Conservation (phyloP, 2,113 vertebrate genomes). For the Pristiophorus japonicus region DNA sequence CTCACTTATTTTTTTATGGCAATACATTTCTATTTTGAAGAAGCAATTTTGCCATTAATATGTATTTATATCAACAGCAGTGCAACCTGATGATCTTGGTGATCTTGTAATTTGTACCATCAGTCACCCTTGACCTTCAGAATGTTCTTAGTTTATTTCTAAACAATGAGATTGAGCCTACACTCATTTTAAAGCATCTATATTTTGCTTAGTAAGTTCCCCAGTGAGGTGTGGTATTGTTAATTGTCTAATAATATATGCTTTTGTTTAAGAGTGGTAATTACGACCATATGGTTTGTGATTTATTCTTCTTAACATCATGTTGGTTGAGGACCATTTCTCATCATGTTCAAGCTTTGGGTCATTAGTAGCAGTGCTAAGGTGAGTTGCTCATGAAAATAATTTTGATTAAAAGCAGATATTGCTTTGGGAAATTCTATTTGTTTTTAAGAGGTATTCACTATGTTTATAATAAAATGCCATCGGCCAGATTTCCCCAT, state of each 20-base stretch:
- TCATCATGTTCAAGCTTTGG: neutral
- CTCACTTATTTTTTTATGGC: neutral
- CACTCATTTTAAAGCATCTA: neutral
- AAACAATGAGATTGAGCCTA: neutral
- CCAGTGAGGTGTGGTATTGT: neutral
- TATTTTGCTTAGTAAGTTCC: neutral
- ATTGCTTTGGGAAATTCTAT: neutral
- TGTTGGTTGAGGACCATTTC: neutral
- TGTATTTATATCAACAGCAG: neutral
- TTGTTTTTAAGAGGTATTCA: neutral
- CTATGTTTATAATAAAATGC: neutral
- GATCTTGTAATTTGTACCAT: too few species aligned
- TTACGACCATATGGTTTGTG: neutral
- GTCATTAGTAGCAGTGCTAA: neutral
- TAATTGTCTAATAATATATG: conserved; percentile 7
- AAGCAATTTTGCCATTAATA: neutral
- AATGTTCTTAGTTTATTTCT: neutral
- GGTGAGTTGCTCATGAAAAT: neutral
- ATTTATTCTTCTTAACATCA: neutral
- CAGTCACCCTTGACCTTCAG: neutral
- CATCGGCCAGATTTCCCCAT: neutral
- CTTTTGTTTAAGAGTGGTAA: neutral
- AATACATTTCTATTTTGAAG: neutral
- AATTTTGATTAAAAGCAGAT: neutral
- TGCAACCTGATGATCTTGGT: neutral